phyloP scores from a whole-genome alignment of 2,797 vertebrate genomes.

The Alauda arvensis region DNA sequence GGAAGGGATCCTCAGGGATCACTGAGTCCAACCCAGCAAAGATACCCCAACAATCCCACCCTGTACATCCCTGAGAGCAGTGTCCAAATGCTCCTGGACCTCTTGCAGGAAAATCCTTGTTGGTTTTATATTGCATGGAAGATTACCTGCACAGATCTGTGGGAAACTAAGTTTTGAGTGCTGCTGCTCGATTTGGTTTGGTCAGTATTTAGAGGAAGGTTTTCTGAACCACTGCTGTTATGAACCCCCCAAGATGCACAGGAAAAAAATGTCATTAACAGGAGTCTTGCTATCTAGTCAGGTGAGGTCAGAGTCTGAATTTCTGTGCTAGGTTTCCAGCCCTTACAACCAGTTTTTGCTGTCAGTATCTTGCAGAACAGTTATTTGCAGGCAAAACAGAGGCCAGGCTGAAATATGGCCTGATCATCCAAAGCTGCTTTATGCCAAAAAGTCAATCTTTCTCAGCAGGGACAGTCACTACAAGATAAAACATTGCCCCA shows the following conservation, averaged over 20 bases:
- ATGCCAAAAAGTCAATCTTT: slow-evolving; percentile 60
- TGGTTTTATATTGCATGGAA: background rate
- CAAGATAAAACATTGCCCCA: slow-evolving; percentile 66
- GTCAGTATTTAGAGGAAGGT: background rate
- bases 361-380: background rate
- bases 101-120: background rate
- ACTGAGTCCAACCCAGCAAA: background rate
- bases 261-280: background rate
- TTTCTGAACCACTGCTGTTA: background rate
- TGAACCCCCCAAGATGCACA: background rate
- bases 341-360: background rate
- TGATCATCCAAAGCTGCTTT: slow-evolving; percentile 29
- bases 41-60: background rate
- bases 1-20: background rate
- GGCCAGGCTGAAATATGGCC: slow-evolving; percentile 16
- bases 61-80: rapidly evolving
- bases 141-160: background rate
- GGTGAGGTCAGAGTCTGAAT: background rate
- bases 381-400: slow-evolving; percentile 25
- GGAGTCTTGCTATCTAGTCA: background rate
- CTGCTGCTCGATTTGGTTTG: background rate
- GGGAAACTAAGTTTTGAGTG: background rate
- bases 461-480: slow-evolving; percentile 53
- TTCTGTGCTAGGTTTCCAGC: background rate
- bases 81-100: background rate